These are phyloP conservation scores for Brassicogethes aeneus DNA, from an alignment of 2,888 invertebrate species.

Conservation along the genomic window DNA sequence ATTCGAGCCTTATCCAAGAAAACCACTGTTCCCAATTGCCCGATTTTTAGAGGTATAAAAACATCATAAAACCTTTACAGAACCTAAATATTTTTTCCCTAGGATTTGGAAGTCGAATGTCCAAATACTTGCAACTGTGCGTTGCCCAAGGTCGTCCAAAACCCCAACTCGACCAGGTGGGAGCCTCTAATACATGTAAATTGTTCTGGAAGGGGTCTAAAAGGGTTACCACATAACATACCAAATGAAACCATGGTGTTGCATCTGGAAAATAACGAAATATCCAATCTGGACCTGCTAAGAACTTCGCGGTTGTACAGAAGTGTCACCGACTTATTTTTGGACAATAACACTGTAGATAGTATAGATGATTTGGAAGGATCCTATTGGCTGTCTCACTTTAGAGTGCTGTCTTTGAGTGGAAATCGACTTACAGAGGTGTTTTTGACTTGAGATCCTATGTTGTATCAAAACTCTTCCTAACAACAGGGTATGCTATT, in stretches of 20 bases:
- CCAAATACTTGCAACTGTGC: conserved; percentile 52
- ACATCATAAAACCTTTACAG: conserved; percentile 1
- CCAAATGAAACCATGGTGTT: conserved; percentile 60
- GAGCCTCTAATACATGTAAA: conserved; percentile 59
- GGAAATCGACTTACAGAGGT: conserved; percentile 68
- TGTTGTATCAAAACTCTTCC: too few relatives aligned
- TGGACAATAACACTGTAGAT: conserved; percentile 67
- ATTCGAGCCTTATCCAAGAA: too few relatives aligned
- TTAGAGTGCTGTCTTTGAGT: conserved; percentile 67
- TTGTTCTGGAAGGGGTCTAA: conserved; percentile 51
- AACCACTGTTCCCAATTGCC: conserved; percentile 56
- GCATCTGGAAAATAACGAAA: conserved; percentile 54
- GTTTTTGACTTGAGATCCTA: too few relatives aligned
- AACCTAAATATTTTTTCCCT: conserved; percentile 8
- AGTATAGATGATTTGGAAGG: conserved; percentile 63
- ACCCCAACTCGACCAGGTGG: conserved; percentile 30
- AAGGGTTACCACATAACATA: conserved; percentile 49
- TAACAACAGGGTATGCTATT: too few relatives aligned
- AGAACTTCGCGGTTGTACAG: conserved; percentile 58
- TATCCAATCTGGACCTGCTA: conserved; percentile 52
- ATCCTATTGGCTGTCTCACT: conserved; percentile 67
- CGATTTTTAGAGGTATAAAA: conserved; percentile 57
- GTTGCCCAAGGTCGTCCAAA: conserved; percentile 55
- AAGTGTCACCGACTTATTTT: conserved; percentile 60
- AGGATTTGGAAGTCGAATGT: conserved; percentile 44